Base-by-base conservation (phyloP, 2,888 invertebrate species). In the Philhelius pedissequus region DNA sequence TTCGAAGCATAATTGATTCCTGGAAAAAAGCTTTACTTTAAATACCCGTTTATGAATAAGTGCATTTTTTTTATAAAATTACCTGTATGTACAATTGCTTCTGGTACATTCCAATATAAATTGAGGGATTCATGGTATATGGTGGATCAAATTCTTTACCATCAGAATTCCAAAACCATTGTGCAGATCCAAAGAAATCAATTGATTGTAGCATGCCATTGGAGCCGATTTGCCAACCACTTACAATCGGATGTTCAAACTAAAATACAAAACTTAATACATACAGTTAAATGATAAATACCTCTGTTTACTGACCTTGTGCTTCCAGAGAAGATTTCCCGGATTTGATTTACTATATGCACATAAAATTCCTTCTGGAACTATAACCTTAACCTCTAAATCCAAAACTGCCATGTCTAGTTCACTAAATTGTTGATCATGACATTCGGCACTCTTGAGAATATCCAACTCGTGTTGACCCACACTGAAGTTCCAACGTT, bases 401-500 rank as follows among this genome's bases (percentile, higher is more conserved):
- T 93, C 92, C 5, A 91, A 86, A 0, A 91, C 87, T 3, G 89
- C 89, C 80, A 89, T 86, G 73, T 91, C 90, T 22, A 89, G 38
- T 1, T 91, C 89, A 48, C 86, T 89, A 13, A 88, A 88, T n/a
- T 88, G 73, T 54, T 87, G 87, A 62, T 89, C 86, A 69, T 89
- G 91, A 76, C 95, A 95, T 79, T 93, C 93, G 40, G 90, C 89
- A 54, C 92, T 91, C 73, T 92, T 91, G 73, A 93, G 88, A 88
- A 95, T 77, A 71, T 95, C 94, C 62, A 98, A 89, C 87, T 97
- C 96, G 90, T 98, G 97, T 87, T 96, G 95, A 0, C 96, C 97
- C 22, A 98, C 98, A 91, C 97, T 98, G 90, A 98, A 98, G 92
- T 98, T 98, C 98, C 98, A 98, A 89, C 97, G 92, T 92, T 99